Evolutionary conservation across 2,888 invertebrate genomes (phyloP), one percentile per base, ranked within the genome.

Genomic region (Petrophora chlorosata): DNA sequence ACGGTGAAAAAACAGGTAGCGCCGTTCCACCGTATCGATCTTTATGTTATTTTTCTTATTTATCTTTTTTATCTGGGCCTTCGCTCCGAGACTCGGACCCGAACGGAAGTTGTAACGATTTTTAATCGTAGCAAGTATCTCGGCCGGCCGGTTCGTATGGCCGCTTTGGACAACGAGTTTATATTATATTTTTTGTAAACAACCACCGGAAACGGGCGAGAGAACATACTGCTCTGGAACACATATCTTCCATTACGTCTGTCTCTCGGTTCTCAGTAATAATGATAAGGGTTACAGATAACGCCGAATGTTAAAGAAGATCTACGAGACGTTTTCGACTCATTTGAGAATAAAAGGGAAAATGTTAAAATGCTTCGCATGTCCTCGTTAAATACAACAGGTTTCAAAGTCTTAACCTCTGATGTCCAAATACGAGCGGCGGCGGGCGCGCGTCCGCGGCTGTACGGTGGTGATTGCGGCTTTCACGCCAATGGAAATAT

Each of bases 31-130:
- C 76, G 83, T 84, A 87, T 88, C 86, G 87, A 86, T 87, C 85
- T 87, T 86, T 77, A 83, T 82, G 80, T 86, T 86, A 82, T 86
- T 85, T 87, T 84, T 86, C 75, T 86, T 86, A 83, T 86, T 85
- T 85, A 82, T 85, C 80, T 86, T 89, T 85, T 89, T 86, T 87
- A 86, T 88, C 82, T 82, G 79, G 75, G 76, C 68, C 83, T 79
- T 59, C 76, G 80, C 80, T 77, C 63, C 69, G 76, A 76, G 81
- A 67, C 82, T 82, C 77, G 72, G 78, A 75, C 73, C 73, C 82
- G 79, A 89, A 86, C 90, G 89, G 90, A 90, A 88, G 90, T 88
- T 88, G 88, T 86, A 86, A 87, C 87, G 84, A 88, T 87, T 88
- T 88, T 90, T 88, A 88, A 89, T 89, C 88, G 86, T 78, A 76